Conservation (phyloP, 2,797 vertebrate genomes). For the Manis pentadactyla region DNA sequence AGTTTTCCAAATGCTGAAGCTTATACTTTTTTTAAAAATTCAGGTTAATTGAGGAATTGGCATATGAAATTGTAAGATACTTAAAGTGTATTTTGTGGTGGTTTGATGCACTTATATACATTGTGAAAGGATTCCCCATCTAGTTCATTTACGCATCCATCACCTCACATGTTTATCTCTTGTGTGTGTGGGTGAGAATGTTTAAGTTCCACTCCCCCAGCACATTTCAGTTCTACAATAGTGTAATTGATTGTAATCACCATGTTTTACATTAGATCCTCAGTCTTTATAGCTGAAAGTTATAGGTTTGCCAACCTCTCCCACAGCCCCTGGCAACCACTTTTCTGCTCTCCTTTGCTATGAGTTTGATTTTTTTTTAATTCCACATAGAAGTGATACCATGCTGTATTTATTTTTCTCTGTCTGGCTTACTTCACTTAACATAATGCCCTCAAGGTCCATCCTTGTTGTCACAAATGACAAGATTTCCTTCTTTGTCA, state of each 20-base stretch:
- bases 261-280: background rate
- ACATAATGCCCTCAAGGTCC: background rate
- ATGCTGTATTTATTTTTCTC: background rate
- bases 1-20: background rate
- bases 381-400: background rate
- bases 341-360: background rate
- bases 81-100: background rate
- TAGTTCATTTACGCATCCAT: constrained; percentile 19
- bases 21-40: background rate
- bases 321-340: background rate
- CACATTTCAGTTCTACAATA: background rate
- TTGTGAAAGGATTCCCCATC: background rate
- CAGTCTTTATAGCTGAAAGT: background rate
- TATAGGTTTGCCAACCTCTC: background rate
- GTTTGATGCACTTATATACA: background rate
- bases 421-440: background rate
- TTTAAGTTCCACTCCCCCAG: background rate
- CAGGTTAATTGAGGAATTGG: background rate
- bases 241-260: background rate
- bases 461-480: background rate
- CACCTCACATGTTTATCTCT: background rate
- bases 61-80: background rate
- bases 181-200: background rate
- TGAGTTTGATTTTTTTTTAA: background rate
- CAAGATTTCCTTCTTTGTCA: background rate